A percentile compares a stretch with the other conserved stretches of the same genome.
Conservation (phyloP, 2,888 invertebrate genomes). For the Euzophera pinguis region DNA sequence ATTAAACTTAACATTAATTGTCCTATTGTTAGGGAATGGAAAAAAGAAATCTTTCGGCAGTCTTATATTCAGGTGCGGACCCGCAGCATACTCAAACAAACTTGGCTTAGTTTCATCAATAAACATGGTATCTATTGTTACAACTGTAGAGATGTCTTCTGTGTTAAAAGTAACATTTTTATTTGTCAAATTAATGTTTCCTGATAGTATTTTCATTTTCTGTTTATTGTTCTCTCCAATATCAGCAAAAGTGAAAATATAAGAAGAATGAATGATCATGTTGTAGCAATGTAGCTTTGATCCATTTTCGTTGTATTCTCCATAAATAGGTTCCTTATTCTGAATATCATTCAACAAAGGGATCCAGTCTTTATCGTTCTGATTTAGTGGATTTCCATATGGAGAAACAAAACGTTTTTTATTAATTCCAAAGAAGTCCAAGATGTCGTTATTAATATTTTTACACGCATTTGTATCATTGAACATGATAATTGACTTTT, state of each 20-base stretch:
- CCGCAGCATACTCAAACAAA: constrained; percentile 66
- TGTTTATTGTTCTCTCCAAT: constrained; percentile 38
- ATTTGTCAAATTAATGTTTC: constrained; percentile 30
- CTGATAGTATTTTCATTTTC: constrained; percentile 54
- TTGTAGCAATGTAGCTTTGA: constrained; percentile 52
- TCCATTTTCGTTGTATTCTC: constrained; percentile 37
- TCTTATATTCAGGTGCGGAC: constrained; percentile 82
- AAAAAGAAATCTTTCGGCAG: constrained; percentile 88
- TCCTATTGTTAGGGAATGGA: constrained; percentile 76
- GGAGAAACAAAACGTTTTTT: constrained; percentile 46
- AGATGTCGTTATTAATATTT: constrained; percentile 46
- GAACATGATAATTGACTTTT: constrained; percentile 20
- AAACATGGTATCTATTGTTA: constrained; percentile 58
- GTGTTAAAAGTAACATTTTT: constrained; percentile 44
- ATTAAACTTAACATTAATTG: constrained; percentile 20
- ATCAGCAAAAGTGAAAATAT: constrained; percentile 47
- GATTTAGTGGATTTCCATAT: constrained; percentile 50
- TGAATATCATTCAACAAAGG: constrained; percentile 27
- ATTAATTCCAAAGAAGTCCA: constrained; percentile 33
- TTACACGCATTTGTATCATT: constrained; percentile 47
- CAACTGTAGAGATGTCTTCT: constrained; percentile 44
- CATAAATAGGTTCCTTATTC: constrained; percentile 36
- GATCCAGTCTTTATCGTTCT: constrained; percentile 54
- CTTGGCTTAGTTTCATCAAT: constrained; percentile 54
- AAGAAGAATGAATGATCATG: constrained; percentile 46